phyloP scores from a whole-genome alignment of 1,140 invertebrate genomes.

The Brachionus calyciflorus region DNA sequence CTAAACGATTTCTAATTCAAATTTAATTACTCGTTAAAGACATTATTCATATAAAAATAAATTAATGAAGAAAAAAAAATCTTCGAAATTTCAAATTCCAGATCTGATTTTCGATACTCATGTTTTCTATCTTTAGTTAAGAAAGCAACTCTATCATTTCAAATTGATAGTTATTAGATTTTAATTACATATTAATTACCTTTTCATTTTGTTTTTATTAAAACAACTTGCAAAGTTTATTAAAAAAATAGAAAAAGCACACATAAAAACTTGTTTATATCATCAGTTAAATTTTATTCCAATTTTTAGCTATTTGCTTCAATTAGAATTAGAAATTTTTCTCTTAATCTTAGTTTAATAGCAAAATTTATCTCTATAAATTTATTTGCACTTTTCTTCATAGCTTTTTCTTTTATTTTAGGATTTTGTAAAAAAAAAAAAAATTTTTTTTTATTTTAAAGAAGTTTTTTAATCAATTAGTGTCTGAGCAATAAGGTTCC shows the following conservation, averaged over 20 bases:
- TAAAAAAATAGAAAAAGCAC: too few species aligned
- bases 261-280: constrained; percentile 42
- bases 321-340: constrained; percentile 39
- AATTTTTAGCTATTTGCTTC: constrained; percentile 40
- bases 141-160: background rate
- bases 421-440: background rate
- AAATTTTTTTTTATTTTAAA: background rate
- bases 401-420: too few species aligned
- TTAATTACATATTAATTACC: constrained; percentile 44
- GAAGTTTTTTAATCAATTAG: constrained; percentile 5
- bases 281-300: constrained; percentile 24
- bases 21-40: constrained; percentile 40
- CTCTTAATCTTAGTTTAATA: constrained; percentile 43
- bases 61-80: too few species aligned
- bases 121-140: constrained; percentile 10
- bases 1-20: background rate
- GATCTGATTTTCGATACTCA: background rate
- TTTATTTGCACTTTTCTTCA: constrained; percentile 33
- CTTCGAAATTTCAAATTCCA: too few species aligned
- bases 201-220: constrained; percentile 20
- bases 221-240: constrained; percentile 15
- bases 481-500: background rate
- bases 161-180: background rate
- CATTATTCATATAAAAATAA: too few species aligned
- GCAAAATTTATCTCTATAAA: constrained; percentile 6